Evolutionary conservation across 2,888 invertebrate species (phyloP).

Genomic region (Masnerella sp.): DNA sequence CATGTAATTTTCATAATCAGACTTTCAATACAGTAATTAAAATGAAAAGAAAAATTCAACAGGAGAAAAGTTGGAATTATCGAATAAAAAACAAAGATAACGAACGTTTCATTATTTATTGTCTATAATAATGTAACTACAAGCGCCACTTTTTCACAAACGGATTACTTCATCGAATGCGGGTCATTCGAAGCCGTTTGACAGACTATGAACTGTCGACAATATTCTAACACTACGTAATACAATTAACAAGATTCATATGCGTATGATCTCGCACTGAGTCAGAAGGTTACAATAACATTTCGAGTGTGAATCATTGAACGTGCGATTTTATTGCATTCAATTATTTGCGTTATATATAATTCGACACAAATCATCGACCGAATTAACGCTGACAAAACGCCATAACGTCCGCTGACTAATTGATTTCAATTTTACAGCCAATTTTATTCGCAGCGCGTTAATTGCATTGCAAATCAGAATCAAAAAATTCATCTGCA

Average conservation of each 20-base stretch:
- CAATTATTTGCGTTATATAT: neutral
- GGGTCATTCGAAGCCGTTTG: slow-evolving; percentile 55
- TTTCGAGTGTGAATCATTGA: slow-evolving; percentile 25
- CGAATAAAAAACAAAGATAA: too few species aligned
- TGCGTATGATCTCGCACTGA: slow-evolving; percentile 37
- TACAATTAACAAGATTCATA: slow-evolving; percentile 52
- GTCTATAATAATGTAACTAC: too few species aligned
- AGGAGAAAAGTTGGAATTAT: too few species aligned
- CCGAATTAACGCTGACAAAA: too few species aligned
- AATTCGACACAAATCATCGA: neutral
- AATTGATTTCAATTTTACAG: neutral
- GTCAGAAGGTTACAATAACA: slow-evolving; percentile 40
- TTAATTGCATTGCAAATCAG: neutral
- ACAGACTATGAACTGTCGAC: slow-evolving; percentile 37
- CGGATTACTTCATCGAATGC: slow-evolving; percentile 34
- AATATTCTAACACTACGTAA: slow-evolving; percentile 52
- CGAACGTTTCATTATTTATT: too few species aligned
- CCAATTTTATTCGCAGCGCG: neutral
- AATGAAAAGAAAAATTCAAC: too few species aligned
- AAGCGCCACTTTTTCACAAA: neutral
- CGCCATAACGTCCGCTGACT: too few species aligned
- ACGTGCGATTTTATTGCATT: slow-evolving; percentile 3
- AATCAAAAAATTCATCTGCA: neutral
- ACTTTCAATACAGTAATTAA: too few species aligned
- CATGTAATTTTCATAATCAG: too few species aligned